Conservation (phyloP, 2,113 vertebrate genomes). For the Apteryx mantelli region DNA sequence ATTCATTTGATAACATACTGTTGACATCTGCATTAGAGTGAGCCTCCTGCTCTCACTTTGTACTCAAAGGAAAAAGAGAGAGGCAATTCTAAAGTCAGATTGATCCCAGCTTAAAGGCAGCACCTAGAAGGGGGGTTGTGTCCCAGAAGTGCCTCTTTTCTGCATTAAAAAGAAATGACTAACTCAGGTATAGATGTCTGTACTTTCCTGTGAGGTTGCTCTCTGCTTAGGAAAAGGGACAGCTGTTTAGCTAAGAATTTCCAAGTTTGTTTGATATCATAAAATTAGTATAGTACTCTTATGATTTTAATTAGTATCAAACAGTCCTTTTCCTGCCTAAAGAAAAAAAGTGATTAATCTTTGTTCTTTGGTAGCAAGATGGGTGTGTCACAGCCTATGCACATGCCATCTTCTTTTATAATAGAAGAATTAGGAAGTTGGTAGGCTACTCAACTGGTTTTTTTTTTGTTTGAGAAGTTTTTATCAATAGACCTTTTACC, state of each 20-base stretch:
- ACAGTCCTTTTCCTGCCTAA: neutral
- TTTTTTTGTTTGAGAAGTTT: constrained; percentile 22
- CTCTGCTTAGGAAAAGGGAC: neutral
- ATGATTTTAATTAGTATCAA: neutral
- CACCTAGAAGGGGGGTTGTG: neutral
- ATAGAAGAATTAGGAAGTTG: constrained; percentile 4
- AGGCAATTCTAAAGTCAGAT: neutral
- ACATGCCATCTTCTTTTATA: neutral
- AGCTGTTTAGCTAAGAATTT: neutral
- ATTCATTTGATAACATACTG: neutral
- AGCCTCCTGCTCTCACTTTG: neutral
- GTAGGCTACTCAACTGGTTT: neutral
- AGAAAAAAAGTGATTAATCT: constrained; percentile 17
- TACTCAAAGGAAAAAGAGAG: neutral
- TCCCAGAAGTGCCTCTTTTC: neutral
- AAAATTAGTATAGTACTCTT: neutral
- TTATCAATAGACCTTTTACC: constrained; percentile 35
- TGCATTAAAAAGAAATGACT: neutral
- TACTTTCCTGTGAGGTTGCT: neutral
- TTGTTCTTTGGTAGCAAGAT: neutral
- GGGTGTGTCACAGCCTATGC: neutral
- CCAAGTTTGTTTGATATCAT: neutral
- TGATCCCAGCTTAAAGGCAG: neutral
- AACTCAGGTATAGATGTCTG: neutral
- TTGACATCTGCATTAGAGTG: neutral